Conservation (phyloP, 1,140 invertebrate species). For the Drosophila pruinosa region DNA sequence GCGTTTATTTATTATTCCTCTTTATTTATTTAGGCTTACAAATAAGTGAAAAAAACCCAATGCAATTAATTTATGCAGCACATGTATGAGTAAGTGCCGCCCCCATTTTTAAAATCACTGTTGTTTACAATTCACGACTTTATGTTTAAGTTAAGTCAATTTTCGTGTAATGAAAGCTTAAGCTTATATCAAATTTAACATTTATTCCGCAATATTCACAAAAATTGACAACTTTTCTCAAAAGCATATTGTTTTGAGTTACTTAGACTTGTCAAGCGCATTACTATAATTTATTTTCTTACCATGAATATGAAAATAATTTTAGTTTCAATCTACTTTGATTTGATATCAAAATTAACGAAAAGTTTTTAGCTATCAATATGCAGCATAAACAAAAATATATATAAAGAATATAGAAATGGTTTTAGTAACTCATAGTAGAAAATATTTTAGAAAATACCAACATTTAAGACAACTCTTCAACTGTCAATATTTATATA, state of each 20-base stretch:
- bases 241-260: neutral
- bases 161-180: neutral
- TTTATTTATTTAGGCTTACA: constrained; percentile 3
- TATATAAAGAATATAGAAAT: too few relatives aligned
- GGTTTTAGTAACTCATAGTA: too few relatives aligned
- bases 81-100: neutral
- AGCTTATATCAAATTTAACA: neutral
- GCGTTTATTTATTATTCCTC: neutral
- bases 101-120: neutral
- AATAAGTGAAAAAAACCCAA: neutral
- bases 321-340: too few relatives aligned
- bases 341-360: too few relatives aligned
- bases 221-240: neutral
- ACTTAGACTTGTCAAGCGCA: too few relatives aligned
- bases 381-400: too few relatives aligned
- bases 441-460: too few relatives aligned
- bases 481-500: too few relatives aligned
- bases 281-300: neutral
- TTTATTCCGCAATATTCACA: too few relatives aligned
- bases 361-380: too few relatives aligned
- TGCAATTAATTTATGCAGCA: constrained; percentile 7
- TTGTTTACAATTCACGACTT: neutral
- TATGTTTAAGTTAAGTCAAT: neutral
- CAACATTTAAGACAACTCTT: too few relatives aligned
- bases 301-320: too few relatives aligned